These are phyloP conservation scores for Deilephila porcellus DNA, from an alignment of 2,888 invertebrate genomes.

Conservation along the genomic window DNA sequence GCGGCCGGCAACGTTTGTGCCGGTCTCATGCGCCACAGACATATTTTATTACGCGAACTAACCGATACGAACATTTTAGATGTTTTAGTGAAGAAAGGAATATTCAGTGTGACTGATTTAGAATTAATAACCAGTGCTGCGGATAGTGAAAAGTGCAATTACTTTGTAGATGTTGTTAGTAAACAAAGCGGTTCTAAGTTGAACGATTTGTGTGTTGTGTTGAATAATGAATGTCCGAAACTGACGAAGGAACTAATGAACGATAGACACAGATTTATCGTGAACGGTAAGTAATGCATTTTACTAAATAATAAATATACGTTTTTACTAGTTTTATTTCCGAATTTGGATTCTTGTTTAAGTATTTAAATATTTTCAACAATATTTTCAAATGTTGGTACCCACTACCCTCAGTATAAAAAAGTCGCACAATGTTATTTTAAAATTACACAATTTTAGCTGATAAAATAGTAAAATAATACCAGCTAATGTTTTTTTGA, in stretches of 20 bases:
- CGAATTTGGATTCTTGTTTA: not conserved
- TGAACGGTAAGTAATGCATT: slow-evolving; percentile 67
- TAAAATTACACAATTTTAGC: not conserved
- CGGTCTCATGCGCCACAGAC: slow-evolving; percentile 86
- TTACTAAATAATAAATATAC: not conserved
- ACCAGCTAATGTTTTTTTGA: not conserved
- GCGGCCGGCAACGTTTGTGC: slow-evolving; percentile 84
- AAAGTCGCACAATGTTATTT: not conserved
- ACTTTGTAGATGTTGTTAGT: slow-evolving; percentile 86
- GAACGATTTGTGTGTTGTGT: slow-evolving; percentile 85
- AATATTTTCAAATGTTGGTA: not conserved
- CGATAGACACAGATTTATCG: slow-evolving; percentile 82
- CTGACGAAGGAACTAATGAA: slow-evolving; percentile 86
- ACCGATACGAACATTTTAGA: slow-evolving; percentile 86
- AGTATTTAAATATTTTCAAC: not conserved
- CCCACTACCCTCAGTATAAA: not conserved
- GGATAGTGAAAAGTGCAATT: slow-evolving; percentile 83
- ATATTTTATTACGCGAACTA: slow-evolving; percentile 86
- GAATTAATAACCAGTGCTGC: slow-evolving; percentile 80
- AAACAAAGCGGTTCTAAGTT: slow-evolving; percentile 86
- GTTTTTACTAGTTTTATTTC: not conserved
- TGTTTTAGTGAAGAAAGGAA: slow-evolving; percentile 87
- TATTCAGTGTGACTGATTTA: slow-evolving; percentile 86
- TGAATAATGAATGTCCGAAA: slow-evolving; percentile 86
- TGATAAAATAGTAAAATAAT: not conserved